Base-by-base conservation (phyloP, 2,113 vertebrate genomes). In the Poecile atricapillus region DNA sequence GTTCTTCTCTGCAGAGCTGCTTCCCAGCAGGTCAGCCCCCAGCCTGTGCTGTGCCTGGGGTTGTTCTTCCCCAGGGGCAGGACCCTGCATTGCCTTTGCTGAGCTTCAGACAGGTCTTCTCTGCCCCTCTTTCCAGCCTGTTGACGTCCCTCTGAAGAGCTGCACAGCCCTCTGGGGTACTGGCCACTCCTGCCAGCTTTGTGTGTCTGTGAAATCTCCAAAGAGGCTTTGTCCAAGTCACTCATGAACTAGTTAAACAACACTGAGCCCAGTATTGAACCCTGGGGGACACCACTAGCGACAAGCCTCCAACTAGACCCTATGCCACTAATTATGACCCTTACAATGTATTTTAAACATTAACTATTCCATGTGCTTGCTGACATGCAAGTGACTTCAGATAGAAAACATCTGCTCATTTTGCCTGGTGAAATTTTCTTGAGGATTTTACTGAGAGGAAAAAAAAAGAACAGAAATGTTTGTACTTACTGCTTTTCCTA, bases 351-450 rank as follows among this genome's bases (percentile, higher is more conserved):
- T 55, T 89, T 31, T 47, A 43, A 41, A 31, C 25, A 19, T 47
- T 68, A 35, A 55, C 23, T 55, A 49, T 85, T 94, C 63, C 70
- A 77, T 79, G 63, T 89, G 17, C 43, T 89, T 0, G 0, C 47
- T 5, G 7, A 80, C 31, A 65, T 73, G 37, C 24, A 71, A 59
- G 41, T 67, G 35, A 70, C 46, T 77, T 69, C 46, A 53, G 55
- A 78, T 31, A 71, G 70, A 91, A 93, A 75, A 59, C 44, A 53
- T 74, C 53, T 89, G 68, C 23, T 83, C 56, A 15, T 63, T 89
- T 91, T 75, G 30, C 69, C 43, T 69, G 28, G 15, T 90, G 64
- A 77, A 93, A 70, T 67, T 79, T 91, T 76, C 43, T 49, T 70
- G 74, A 80, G 52, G 58, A 55, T 92, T 92, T 93, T 89, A 60